These are phyloP conservation scores for Phyllostomus discolor DNA, from an alignment of 2,113 vertebrate genomes.

Conservation along the genomic window DNA sequence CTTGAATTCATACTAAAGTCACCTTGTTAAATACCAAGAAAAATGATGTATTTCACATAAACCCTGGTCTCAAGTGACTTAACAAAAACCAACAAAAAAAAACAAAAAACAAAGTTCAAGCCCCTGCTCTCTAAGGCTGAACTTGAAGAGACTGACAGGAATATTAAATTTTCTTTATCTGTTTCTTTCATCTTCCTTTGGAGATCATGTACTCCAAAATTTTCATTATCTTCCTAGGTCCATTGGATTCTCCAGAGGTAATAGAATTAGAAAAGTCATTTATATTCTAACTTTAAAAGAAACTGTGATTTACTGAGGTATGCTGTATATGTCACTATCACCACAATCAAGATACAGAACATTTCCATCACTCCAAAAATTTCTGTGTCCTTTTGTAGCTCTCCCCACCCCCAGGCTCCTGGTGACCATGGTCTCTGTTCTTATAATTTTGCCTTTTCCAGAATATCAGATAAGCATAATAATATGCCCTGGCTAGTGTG, in stretches of 20 bases:
- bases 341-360: not conserved
- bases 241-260: not conserved
- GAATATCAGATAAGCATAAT: conserved; percentile 16
- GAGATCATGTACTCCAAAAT: not conserved
- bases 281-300: not conserved
- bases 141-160: conserved; percentile 20
- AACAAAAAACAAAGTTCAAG: not conserved
- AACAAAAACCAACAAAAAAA: conserved; percentile 32
- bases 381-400: not conserved
- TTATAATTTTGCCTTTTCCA: conserved; percentile 30
- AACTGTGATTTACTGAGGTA: not conserved
- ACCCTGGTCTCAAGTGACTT: conserved; percentile 11
- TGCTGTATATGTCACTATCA: not conserved
- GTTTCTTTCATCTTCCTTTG: not conserved
- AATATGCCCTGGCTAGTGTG: not conserved
- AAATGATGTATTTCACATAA: conserved; percentile 38
- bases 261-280: not conserved
- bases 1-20: conserved; percentile 48
- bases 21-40: conserved; percentile 58
- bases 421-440: conserved; percentile 2
- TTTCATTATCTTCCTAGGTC: not conserved
- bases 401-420: not conserved
- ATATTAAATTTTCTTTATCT: not conserved
- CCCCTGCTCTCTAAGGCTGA: not conserved
- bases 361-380: not conserved